phyloP scores from a whole-genome alignment of 2,113 vertebrate genomes.

The Litocranius walleri region DNA sequence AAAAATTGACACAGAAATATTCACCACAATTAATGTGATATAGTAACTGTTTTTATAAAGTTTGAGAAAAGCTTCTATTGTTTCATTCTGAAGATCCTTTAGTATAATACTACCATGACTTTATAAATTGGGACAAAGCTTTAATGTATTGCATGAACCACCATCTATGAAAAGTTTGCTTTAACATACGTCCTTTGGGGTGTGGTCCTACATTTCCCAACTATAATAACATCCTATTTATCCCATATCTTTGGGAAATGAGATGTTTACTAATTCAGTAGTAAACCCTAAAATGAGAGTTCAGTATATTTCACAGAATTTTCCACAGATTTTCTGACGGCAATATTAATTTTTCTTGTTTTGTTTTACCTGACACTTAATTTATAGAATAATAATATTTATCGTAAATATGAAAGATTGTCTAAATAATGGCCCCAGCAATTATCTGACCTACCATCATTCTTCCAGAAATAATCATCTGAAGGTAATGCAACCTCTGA shows the following conservation, averaged over 20 bases:
- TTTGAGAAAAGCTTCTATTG: background rate
- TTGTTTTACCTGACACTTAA: background rate
- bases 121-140: background rate
- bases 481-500: background rate
- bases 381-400: background rate
- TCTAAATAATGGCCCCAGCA: background rate
- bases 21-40: background rate
- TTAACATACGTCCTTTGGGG: background rate
- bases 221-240: background rate
- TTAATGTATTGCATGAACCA: background rate
- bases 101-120: background rate
- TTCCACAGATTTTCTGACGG: background rate
- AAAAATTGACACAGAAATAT: background rate
- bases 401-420: background rate
- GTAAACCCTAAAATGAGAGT: conserved; percentile 11
- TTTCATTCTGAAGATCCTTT: background rate
- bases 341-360: background rate
- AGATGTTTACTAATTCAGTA: background rate
- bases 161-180: background rate
- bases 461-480: background rate
- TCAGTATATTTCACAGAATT: background rate
- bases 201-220: background rate
- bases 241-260: background rate
- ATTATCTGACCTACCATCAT: background rate
- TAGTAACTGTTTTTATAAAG: background rate